Evolutionary conservation across 2,113 vertebrate genomes (phyloP).

Genomic region (Fregetta grallaria): DNA sequence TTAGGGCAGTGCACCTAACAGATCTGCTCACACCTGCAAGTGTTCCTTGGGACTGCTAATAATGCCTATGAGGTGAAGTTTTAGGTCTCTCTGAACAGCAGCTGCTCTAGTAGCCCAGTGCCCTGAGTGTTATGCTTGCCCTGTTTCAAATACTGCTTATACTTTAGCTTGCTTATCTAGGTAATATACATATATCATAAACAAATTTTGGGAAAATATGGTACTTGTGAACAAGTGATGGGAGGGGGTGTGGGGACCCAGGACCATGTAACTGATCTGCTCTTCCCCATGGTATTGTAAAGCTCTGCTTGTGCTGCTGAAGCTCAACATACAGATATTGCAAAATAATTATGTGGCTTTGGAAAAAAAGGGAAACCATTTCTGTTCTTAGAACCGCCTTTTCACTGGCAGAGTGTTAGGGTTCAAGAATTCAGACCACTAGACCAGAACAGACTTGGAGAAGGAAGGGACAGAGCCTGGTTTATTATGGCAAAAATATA

Average conservation of each 20-base stretch:
- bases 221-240: no score
- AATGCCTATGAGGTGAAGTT: no score
- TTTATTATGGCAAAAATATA: not conserved
- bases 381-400: not conserved
- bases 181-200: rapidly evolving
- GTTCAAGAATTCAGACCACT: not conserved
- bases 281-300: rapidly evolving
- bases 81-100: not conserved
- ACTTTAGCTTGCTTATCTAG: not conserved
- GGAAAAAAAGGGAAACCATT: not conserved
- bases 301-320: not conserved
- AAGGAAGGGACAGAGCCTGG: not conserved
- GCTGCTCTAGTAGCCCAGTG: rapidly evolving
- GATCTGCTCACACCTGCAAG: not conserved
- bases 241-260: no score
- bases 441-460: not conserved
- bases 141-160: not conserved
- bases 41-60: not conserved
- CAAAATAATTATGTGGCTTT: not conserved
- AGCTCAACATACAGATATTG: not conserved
- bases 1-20: not conserved
- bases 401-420: not conserved
- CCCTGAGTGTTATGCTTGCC: no score
- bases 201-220: not conserved
- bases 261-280: not conserved